A percentile compares a stretch with the other conserved stretches of the same genome.
phyloP scores from a whole-genome alignment of 2,113 vertebrate genomes.

The Actenoides lindsayi region DNA sequence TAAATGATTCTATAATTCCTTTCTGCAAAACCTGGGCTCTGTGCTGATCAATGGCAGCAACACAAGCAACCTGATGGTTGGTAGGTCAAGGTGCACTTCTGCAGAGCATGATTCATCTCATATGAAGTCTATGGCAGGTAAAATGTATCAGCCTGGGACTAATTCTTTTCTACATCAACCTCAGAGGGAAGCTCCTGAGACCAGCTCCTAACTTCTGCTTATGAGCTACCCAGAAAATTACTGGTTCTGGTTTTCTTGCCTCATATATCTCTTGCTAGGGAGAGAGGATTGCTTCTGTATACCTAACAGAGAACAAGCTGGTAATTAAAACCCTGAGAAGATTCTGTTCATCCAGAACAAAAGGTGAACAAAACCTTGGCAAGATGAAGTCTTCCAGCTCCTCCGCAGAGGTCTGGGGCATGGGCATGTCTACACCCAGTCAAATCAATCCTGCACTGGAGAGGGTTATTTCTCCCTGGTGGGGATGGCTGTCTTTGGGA shows the following conservation, averaged over 20 bases:
- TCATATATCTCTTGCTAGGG: constrained; percentile 15
- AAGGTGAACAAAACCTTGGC: constrained; percentile 36
- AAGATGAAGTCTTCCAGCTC: constrained; percentile 21
- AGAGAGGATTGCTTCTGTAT: not conserved
- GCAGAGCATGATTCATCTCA: not conserved
- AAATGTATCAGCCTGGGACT: not conserved
- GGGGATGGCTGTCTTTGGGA: not conserved
- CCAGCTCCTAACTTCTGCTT: not conserved
- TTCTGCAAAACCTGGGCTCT: not conserved
- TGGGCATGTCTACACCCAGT: not conserved
- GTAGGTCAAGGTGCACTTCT: not conserved
- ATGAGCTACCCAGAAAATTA: not conserved
- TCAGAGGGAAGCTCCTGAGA: not conserved
- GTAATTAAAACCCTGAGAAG: not conserved
- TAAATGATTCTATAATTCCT: not conserved
- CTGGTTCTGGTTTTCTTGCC: constrained; percentile 25
- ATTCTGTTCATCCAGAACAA: constrained; percentile 11
- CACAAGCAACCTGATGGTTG: fast-evolving
- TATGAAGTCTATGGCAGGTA: not conserved
- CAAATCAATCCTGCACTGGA: not conserved
- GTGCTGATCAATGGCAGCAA: not conserved
- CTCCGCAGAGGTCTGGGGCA: not conserved
- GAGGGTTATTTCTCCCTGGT: not conserved
- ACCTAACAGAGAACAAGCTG: not conserved
- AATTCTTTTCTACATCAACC: not conserved